These are phyloP conservation scores for Pseudomugil gertrudae DNA, from an alignment of 2,797 vertebrate genomes.

Conservation along the genomic window DNA sequence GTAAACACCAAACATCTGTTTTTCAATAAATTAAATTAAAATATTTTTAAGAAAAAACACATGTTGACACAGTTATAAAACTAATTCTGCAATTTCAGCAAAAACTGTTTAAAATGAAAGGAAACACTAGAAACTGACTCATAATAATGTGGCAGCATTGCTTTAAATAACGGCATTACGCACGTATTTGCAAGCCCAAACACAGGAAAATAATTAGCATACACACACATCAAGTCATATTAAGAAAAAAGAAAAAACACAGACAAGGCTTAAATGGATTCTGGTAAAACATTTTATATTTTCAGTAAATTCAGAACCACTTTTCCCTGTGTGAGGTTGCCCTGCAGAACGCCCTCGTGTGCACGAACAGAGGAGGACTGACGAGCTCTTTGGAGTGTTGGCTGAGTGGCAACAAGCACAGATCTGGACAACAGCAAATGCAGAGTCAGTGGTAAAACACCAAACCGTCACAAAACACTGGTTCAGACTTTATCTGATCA, in stretches of 20 bases:
- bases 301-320: constrained; percentile 73
- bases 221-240: not conserved
- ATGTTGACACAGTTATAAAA: no score
- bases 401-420: constrained; percentile 60
- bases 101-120: no score
- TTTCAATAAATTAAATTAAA: not conserved
- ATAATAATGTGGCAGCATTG: not conserved
- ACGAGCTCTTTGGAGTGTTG: constrained; percentile 71
- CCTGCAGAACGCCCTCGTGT: constrained; percentile 58
- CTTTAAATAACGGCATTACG: not conserved
- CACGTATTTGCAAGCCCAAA: not conserved
- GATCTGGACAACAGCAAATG: constrained; percentile 39
- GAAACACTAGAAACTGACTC: not conserved
- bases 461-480: constrained; percentile 36
- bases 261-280: constrained; percentile 47
- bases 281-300: constrained; percentile 77
- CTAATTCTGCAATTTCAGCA: no score
- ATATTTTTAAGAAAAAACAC: not conserved
- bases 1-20: not conserved
- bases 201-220: no score
- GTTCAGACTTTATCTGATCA: constrained; percentile 53
- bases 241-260: constrained; percentile 30
- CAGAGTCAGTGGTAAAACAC: constrained; percentile 38
- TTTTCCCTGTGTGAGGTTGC: constrained; percentile 64
- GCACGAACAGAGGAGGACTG: constrained; percentile 50